A percentile compares a stretch with the other conserved stretches of the same genome.
phyloP scores from a whole-genome alignment of 2,113 vertebrate species.

The Uropsilus gracilis region DNA sequence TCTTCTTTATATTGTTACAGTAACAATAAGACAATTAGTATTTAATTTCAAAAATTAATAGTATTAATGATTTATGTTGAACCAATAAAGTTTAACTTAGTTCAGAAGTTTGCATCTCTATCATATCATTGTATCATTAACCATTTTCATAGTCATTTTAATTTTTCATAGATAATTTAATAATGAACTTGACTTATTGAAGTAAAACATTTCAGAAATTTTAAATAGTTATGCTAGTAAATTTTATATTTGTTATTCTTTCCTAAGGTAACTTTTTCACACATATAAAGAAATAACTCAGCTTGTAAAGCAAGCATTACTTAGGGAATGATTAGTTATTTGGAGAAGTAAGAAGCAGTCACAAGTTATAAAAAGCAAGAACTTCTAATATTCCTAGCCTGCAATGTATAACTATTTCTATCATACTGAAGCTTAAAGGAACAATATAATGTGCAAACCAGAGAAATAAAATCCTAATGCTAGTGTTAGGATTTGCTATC shows the following conservation, averaged over 20 bases:
- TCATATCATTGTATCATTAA: neutral
- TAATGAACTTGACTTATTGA: neutral
- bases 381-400: neutral
- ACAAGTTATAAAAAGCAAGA: neutral
- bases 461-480: constrained; percentile 35
- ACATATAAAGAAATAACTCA: neutral
- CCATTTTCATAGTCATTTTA: neutral
- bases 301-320: neutral
- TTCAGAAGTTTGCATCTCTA: neutral
- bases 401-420: neutral
- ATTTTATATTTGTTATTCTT: neutral
- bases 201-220: neutral
- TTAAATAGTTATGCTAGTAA: neutral
- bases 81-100: neutral
- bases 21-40: neutral
- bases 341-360: neutral
- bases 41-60: neutral
- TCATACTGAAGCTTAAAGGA: neutral
- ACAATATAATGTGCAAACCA: constrained; percentile 8
- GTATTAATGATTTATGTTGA: neutral
- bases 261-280: neutral
- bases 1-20: neutral
- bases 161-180: neutral
- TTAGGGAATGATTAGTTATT: neutral
- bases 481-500: neutral